phyloP scores from a whole-genome alignment of 1,140 invertebrate genomes.

The Pararge aegeria region DNA sequence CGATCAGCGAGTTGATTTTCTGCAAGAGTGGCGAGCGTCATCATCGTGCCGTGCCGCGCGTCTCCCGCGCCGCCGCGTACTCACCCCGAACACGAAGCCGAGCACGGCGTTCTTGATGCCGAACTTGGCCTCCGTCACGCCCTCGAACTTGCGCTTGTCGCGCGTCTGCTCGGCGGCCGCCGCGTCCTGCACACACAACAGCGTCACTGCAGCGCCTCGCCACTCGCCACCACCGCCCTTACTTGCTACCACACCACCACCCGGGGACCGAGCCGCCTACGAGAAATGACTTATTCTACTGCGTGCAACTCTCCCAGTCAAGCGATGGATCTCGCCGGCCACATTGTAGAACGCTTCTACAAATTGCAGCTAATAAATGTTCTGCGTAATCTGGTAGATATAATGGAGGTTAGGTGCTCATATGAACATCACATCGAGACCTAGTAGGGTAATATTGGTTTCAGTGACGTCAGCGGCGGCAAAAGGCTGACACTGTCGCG shows the following conservation, averaged over 20 bases:
- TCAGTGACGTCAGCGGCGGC: no score
- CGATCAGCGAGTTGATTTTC: slow-evolving; percentile 89
- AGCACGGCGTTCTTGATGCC: slow-evolving; percentile 87
- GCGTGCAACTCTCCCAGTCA: no score
- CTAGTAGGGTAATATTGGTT: no score
- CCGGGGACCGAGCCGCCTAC: neutral
- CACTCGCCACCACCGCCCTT: neutral
- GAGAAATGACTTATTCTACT: no score
- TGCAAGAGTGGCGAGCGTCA: slow-evolving; percentile 53
- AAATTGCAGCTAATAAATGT: no score
- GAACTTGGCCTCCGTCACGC: slow-evolving; percentile 82
- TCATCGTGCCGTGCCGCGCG: no score
- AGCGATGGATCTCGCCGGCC: no score
- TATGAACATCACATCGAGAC: no score
- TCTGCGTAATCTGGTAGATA: no score
- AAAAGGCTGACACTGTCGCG: no score
- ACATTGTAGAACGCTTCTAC: no score
- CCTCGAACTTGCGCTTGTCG: slow-evolving; percentile 87
- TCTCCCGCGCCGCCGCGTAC: slow-evolving; percentile 46
- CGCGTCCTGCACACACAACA: slow-evolving; percentile 63
- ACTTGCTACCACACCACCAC: slow-evolving; percentile 11
- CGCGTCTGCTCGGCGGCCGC: slow-evolving; percentile 68
- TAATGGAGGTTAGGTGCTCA: no score
- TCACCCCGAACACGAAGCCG: slow-evolving; percentile 90
- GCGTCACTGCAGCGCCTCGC: slow-evolving; percentile 29